Base-by-base conservation (phyloP, 2,888 invertebrate genomes). In the Eupeodes latifasciatus region DNA sequence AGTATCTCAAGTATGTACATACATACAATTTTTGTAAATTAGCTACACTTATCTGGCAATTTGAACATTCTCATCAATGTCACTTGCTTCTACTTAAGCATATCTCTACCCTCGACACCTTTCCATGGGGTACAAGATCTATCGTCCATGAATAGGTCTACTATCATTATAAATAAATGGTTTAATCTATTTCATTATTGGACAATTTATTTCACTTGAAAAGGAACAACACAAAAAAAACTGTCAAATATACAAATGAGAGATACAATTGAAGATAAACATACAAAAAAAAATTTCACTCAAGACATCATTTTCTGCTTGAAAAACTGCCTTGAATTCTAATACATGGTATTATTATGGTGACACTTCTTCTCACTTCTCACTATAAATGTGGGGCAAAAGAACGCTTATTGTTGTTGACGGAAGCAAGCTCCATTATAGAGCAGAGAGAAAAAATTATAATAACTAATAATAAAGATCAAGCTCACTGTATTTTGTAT, bases 301-400 rank as follows among this genome's bases (percentile, higher is more conserved):
- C 6, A 67, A 67, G 12, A 2, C n/a, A 67, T 47, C 2, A 51
- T 67, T 51, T 51, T 53, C 36, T 51, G 51, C 51, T 67, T 51
- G n/a, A 67, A 67, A 51, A 64, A 47, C 19, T 67, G 67, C 67
- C 67, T 67, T 67, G 67, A 53, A 67, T 51, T 51, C 2, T 64
- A 64, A 12, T n/a, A n/a, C n/a, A n/a, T n/a, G n/a, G n/a, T n/a
- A 12, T 67, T 27, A n/a, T 7, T 12, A 40, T 6, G 36, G 14
- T 36, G 67, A 67, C 67, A 67, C 67, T 49, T 66, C 27, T 67
- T 51, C 51, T 36, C 51, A 67, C 67, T 14, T 5, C 40, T 9
- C 1, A 40, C 40, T 27, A 27, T n/a, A n/a, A n/a, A n/a, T 2
- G 27, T 27, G 27, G 40, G 9, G 0, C 40, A 6, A 40, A 1